Evolutionary conservation across 2,113 vertebrate genomes (phyloP).

Genomic region (Labeo catla): DNA sequence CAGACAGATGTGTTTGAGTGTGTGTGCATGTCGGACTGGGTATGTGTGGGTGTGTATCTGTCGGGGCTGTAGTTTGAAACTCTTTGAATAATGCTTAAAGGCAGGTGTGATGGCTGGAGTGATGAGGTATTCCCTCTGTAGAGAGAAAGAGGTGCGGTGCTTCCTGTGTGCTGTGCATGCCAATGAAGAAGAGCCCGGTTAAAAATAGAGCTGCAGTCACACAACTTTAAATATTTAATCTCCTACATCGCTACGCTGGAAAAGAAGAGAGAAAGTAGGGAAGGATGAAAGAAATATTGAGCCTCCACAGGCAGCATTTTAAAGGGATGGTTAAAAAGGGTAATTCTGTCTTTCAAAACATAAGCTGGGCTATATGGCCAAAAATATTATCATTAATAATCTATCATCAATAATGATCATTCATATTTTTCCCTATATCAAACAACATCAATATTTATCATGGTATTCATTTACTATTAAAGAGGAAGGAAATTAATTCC

Average conservation of each 20-base stretch:
- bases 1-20: conserved; percentile 3
- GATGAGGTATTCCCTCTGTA: conserved; percentile 42
- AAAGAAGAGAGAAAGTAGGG: conserved; percentile 2
- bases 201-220: conserved; percentile 49
- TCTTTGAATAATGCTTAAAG: conserved; percentile 30
- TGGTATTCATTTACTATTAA: background rate
- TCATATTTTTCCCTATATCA: too few relatives aligned
- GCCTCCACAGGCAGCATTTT: background rate
- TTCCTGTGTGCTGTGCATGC: conserved; percentile 33
- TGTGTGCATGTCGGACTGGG: background rate
- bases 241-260: conserved; percentile 44
- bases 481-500: too few relatives aligned
- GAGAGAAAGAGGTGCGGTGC: conserved; percentile 18
- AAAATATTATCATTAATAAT: too few relatives aligned
- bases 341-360: background rate
- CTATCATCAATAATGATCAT: too few relatives aligned
- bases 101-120: conserved; percentile 12
- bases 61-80: conserved; percentile 7
- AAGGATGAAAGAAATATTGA: background rate
- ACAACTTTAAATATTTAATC: conserved; percentile 76
- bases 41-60: conserved; percentile 11
- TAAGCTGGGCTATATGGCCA: background rate
- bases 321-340: background rate
- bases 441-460: background rate
- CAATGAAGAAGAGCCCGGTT: conserved; percentile 23